phyloP scores from a whole-genome alignment of 2,113 vertebrate genomes.

The Ploceus nigricollis region DNA sequence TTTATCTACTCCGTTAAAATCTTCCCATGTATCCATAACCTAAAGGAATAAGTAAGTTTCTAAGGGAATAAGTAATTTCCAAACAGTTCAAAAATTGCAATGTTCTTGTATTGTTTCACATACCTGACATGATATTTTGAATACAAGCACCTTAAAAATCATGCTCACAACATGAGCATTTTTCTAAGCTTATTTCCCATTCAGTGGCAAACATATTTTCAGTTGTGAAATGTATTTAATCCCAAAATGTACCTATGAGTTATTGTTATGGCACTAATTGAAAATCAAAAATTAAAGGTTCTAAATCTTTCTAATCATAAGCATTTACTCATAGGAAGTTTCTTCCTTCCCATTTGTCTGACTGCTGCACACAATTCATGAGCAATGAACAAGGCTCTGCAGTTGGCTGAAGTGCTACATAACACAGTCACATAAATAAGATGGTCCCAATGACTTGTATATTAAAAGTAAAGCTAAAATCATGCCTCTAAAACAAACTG shows the following conservation, averaged over 20 bases:
- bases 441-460: background rate
- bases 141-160: background rate
- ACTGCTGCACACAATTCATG: background rate
- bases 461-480: background rate
- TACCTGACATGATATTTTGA: background rate
- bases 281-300: background rate
- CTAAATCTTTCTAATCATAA: background rate
- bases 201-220: background rate
- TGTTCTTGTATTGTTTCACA: background rate
- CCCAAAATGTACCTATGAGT: background rate
- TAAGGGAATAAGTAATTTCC: background rate
- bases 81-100: background rate
- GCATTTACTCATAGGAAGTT: background rate
- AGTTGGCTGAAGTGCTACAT: background rate
- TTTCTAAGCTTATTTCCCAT: background rate
- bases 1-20: background rate
- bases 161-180: fast-evolving
- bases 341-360: background rate
- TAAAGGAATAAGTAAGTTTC: background rate
- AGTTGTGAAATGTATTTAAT: background rate
- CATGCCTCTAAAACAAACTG: background rate
- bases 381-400: background rate
- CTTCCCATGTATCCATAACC: background rate
- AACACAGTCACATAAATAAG: background rate
- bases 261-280: background rate